These are phyloP conservation scores for Monoplex corrugatus DNA, from an alignment of 2,888 invertebrate species.

Conservation along the genomic window DNA sequence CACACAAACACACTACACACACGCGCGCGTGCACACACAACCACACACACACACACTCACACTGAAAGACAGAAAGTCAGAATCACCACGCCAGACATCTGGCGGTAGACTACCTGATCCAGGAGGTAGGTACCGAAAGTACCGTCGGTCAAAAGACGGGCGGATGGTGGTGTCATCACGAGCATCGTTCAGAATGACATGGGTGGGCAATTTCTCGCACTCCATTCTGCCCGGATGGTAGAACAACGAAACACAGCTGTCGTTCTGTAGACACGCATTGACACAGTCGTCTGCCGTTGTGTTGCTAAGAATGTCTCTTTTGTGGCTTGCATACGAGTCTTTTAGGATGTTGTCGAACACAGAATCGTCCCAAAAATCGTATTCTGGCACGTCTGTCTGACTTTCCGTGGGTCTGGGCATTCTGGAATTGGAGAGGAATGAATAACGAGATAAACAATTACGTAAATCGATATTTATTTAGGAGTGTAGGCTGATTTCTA, in stretches of 20 bases:
- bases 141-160: not conserved
- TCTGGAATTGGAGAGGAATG: no score
- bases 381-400: no score
- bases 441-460: no score
- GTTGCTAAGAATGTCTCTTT: not conserved
- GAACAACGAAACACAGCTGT: not conserved
- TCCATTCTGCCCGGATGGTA: not conserved
- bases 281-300: not conserved
- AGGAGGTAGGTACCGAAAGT: constrained; percentile 2
- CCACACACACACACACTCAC: not conserved
- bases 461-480: no score
- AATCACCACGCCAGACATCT: not conserved
- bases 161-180: not conserved
- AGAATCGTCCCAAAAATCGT: constrained; percentile 15
- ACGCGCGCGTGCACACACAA: not conserved
- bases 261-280: not conserved
- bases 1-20: not conserved
- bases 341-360: not conserved
- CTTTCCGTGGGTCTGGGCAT: no score
- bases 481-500: no score
- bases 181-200: not conserved
- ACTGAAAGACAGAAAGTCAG: not conserved
- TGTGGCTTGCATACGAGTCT: not conserved
- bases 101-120: not conserved
- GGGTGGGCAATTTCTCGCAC: not conserved